Conservation (phyloP, 2,888 invertebrate genomes). For the Acronicta aceris region DNA sequence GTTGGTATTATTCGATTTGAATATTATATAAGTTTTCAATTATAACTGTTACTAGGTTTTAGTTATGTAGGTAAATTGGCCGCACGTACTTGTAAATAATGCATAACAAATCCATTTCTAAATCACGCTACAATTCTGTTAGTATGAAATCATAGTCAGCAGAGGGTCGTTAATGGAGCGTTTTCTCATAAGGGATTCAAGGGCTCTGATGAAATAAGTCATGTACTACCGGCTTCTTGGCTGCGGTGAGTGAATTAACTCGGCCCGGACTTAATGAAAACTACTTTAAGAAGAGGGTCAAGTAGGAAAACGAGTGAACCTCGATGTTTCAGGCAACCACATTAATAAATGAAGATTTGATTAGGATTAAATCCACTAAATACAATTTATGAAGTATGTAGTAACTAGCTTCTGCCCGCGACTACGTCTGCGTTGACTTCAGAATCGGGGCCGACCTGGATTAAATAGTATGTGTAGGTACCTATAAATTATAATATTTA, state of each 20-base stretch:
- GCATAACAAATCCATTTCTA: not conserved
- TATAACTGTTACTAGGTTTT: conserved; percentile 7
- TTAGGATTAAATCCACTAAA: conserved; percentile 16
- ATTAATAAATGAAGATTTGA: conserved; percentile 20
- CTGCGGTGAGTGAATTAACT: conserved; percentile 36
- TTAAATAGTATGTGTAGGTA: no score
- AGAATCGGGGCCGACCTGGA: no score
- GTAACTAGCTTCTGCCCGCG: no score
- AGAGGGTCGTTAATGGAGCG: conserved; percentile 13
- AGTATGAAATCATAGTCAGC: conserved; percentile 8
- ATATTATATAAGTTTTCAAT: conserved; percentile 26
- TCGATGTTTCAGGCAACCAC: conserved; percentile 31
- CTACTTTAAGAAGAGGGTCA: conserved; percentile 47
- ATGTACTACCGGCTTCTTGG: conserved; percentile 27
- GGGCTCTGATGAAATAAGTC: conserved; percentile 30
- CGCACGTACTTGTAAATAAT: not conserved
- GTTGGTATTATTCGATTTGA: conserved; percentile 16
- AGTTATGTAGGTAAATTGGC: conserved; percentile 9
- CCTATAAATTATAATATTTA: no score
- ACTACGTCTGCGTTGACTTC: no score
- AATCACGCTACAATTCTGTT: not conserved
- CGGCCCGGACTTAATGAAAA: conserved; percentile 42
- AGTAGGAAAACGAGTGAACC: conserved; percentile 25
- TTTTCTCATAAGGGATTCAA: conserved; percentile 15
- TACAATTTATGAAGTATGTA: conserved; percentile 2